Evolutionary conservation across 2,888 invertebrate genomes (phyloP).

Genomic region (Drosophila maculinotata): DNA sequence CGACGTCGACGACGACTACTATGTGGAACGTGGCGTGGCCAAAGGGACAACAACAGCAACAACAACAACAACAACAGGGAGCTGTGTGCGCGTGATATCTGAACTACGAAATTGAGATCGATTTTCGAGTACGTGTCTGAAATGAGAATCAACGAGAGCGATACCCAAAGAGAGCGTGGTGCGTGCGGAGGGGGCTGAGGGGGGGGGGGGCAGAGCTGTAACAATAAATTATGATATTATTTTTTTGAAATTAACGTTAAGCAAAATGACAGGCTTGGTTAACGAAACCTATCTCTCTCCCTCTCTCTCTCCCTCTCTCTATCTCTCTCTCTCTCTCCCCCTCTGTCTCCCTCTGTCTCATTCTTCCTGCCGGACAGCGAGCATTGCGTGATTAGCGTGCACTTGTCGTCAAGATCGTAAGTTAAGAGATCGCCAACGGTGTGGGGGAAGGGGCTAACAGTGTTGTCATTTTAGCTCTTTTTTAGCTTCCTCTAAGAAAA

Average conservation of each 20-base stretch:
- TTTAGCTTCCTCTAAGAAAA: neutral
- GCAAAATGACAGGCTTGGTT: conserved; percentile 59
- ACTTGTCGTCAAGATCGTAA: conserved; percentile 63
- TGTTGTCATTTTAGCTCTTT: conserved; percentile 7
- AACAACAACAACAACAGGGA: conserved; percentile 6
- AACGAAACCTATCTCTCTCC: neutral
- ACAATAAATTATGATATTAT: conserved; percentile 79
- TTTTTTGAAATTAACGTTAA: conserved; percentile 75
- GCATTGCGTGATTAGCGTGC: conserved; percentile 66
- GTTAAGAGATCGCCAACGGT: conserved; percentile 42
- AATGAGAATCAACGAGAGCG: conserved; percentile 45
- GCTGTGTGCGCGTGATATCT: conserved; percentile 71
- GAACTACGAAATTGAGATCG: conserved; percentile 81
- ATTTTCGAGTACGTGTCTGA: conserved; percentile 71
- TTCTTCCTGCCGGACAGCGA: no score
- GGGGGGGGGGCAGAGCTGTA: conserved; percentile 35
- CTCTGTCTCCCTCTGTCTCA: neutral
- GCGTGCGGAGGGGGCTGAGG: neutral
- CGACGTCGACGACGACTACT: conserved; percentile 9
- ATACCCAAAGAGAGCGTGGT: neutral
- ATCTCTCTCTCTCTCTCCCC: neutral
- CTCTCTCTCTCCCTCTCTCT: neutral
- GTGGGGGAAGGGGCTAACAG: neutral
- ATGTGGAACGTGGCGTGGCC: conserved; percentile 54
- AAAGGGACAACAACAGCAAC: conserved; percentile 27